Evolutionary conservation across 64 coral and sea anemone species (phyloP), one percentile per base, ranked within the genome.

Genomic region (Pachyseris speciosa): DNA sequence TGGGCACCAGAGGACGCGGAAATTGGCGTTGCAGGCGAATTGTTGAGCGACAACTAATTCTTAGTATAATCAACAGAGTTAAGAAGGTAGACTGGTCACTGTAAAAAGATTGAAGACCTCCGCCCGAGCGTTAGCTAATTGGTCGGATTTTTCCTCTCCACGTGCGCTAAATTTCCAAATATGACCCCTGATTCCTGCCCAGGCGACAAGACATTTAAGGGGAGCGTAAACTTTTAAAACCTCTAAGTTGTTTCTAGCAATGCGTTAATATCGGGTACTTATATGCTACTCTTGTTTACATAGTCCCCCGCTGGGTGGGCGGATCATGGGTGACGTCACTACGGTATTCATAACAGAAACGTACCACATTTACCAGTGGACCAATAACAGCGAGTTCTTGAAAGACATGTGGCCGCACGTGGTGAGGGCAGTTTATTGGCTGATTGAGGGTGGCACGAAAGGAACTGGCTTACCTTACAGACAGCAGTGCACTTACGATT

Each of bases 341-440:
- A 60, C 77, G 7, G 77, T 80, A 1, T 80, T 80, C 29, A 39
- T 80, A 19, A 25, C 34, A 61, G 77, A 80, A 80, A 80, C 34
- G 6, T 93, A 93, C 47, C 91, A 93, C 37, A 75, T 93, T 61
- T 93, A 93, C 64, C n/a, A 80, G 26, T 93, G 91, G 91, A 93
- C 84, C 78, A 86, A 75, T 29, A 72, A 87, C 37, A 68, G 67
- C 7, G 43, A 70, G 34, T 78, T 93, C 31, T 61, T 88, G 33
- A 69, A 37, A 55, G 74, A 81, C 55, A 51, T 93, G 28, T 93
- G 91, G 91, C 91, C 84, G 48, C 64, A 76, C 1, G 91, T 93
- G 51, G 37, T 85, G 5, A 87, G 68, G 48, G 91, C 91, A 27
- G 10, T 86, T 19, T 19, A 45, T 9, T 93, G 91, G 91, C 64